Base-by-base conservation (phyloP, 1,140 invertebrate genomes). In the Anastrepha ludens region DNA sequence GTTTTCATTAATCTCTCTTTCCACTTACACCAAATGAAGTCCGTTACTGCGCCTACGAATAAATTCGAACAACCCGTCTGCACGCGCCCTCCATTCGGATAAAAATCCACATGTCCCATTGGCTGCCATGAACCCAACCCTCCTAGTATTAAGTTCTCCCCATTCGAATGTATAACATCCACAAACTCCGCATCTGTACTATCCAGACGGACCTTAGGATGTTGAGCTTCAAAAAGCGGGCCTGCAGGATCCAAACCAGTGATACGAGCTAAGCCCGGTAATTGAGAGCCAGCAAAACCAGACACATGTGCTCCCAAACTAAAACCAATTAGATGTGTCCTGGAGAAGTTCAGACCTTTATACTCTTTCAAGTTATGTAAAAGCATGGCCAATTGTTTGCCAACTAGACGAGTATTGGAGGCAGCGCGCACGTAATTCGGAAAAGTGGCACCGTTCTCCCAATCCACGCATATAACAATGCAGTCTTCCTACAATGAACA, bases 101-200 rank as follows among this genome's bases (percentile, higher is more conserved):
- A 98, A 91, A 98, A 98, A 92, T 98, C 98, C 0, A 98, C 97
- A 91, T 99, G 96, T 0, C 97, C 98, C 95, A 97, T 96, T 0
- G 97, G 96, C 91, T 98, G 96, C 94, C 96, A 97, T 1, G 96
- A 96, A 4, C 97, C 97, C 13, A 98, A 91, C 0, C 97, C 97
- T 1, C 97, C 97, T 64, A 98, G 94, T 55, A 98, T 96, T 1
- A 98, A 93, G 88, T 97, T 97, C 90, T 98, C 97, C 0, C 97
- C 98, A 92, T 99, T 98, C 15, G 97, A 98, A 91, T 99, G 98
- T 70, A 99, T 98, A 0, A 98, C 97, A 92, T 99, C 98, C 0
- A 99, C 98, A 92, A 98, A 99, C 64, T 96, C 95, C 0, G 98
- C 98, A 93, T 99, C 98, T 0, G 94, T 95, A 74, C 96, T 95